Evolutionary conservation across 2,888 invertebrate genomes (phyloP).

Genomic region (Andrena trimmerana): DNA sequence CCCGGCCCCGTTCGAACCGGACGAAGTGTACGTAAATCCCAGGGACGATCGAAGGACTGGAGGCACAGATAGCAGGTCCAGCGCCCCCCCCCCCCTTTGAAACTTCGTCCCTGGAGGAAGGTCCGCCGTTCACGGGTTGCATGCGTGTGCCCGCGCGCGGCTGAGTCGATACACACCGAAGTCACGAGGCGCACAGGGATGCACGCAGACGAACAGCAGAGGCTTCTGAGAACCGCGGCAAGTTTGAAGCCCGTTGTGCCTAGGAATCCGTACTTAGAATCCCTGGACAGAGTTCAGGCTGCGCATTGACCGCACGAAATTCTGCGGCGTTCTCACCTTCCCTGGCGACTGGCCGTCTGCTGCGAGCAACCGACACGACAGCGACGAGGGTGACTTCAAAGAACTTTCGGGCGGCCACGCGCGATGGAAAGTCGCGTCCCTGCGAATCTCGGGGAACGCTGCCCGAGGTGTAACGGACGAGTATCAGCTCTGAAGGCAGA

Average conservation of each 20-base stretch:
- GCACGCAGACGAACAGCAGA: constrained; percentile 19
- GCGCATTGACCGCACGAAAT: constrained; percentile 63
- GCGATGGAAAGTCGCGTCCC: constrained; percentile 42
- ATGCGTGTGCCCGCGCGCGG: constrained; percentile 18
- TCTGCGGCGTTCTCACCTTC: constrained; percentile 60
- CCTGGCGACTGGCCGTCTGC: constrained; percentile 13
- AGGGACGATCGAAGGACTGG: constrained; percentile 53
- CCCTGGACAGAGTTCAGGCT: constrained; percentile 50
- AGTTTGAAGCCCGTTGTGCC: constrained; percentile 53
- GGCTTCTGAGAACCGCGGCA: constrained; percentile 30
- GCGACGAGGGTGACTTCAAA: constrained; percentile 49
- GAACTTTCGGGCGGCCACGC: constrained; percentile 36
- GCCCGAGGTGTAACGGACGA: not conserved
- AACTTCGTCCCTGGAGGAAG: constrained; percentile 50
- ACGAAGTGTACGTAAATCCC: constrained; percentile 48
- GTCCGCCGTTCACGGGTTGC: constrained; percentile 49
- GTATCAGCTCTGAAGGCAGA: not conserved
- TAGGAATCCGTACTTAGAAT: constrained; percentile 48
- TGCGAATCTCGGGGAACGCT: constrained; percentile 3
- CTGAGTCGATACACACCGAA: constrained; percentile 14
- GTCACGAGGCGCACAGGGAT: constrained; percentile 2
- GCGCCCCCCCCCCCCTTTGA: constrained; percentile 17
- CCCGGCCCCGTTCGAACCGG: constrained; percentile 31
- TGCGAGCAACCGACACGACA: constrained; percentile 27
- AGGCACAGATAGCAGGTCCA: constrained; percentile 42